A percentile compares a stretch with the other conserved stretches of the same genome.
These are phyloP conservation scores for Clytia hemisphaerica DNA, from an alignment of 30 jellyfish, hydroid and myxozoan species.

Conservation along the genomic window DNA sequence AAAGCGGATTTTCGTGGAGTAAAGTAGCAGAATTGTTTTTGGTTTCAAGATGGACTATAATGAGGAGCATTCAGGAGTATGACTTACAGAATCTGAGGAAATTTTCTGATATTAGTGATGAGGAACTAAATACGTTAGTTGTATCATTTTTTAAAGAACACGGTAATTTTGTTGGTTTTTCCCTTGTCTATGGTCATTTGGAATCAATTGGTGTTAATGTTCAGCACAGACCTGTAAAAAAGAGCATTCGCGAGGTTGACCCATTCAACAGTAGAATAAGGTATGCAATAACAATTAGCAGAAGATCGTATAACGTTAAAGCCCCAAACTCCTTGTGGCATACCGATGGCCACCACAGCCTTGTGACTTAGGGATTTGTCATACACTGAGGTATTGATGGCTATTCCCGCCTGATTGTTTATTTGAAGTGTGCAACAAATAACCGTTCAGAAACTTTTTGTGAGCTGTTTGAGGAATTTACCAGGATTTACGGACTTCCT, in stretches of 20 bases:
- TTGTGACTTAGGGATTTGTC: constrained; percentile 30
- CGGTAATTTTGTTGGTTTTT: no score
- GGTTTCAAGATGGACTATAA: constrained; percentile 34
- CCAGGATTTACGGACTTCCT: not conserved
- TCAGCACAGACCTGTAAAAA: not conserved
- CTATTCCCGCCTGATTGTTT: constrained; percentile 6
- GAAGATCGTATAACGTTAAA: constrained; percentile 25
- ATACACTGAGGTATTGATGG: constrained; percentile 24
- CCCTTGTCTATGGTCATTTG: constrained; percentile 14
- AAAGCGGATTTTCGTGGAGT: constrained; percentile 27
- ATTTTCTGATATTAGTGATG: constrained; percentile 26
- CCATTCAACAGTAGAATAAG: constrained; percentile 5
- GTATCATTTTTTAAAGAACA: constrained; percentile 9
- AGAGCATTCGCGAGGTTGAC: constrained; percentile 10
- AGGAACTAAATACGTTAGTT: constrained; percentile 13
- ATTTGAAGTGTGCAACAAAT: constrained; percentile 11
- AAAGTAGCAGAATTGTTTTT: constrained; percentile 16
- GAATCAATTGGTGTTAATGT: constrained; percentile 4
- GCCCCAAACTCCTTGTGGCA: constrained; percentile 30
- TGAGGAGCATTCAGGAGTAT: constrained; percentile 20
- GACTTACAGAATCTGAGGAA: not conserved
- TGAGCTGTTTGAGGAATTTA: not conserved
- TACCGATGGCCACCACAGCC: no score
- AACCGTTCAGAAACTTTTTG: constrained; percentile 20
- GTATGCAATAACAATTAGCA: constrained; percentile 6